These are phyloP conservation scores for Dexiosoma caninum DNA, from an alignment of 2,888 invertebrate species.

Conservation along the genomic window DNA sequence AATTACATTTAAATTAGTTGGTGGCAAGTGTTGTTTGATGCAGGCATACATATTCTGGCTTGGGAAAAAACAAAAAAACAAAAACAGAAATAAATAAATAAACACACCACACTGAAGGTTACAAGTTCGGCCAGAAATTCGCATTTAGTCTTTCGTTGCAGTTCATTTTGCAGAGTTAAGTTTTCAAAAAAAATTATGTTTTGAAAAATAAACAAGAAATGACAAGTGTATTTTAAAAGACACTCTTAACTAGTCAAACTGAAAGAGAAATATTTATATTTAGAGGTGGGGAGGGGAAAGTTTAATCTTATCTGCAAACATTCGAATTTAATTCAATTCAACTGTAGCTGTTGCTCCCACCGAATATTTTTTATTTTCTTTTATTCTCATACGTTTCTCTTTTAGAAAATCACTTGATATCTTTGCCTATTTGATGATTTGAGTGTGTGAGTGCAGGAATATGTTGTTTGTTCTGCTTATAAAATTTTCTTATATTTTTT, in stretches of 20 bases:
- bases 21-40: constrained; percentile 52
- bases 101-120: constrained; percentile 11
- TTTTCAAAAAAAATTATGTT: background rate
- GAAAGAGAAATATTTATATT: background rate
- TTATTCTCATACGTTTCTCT: background rate
- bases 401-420: constrained; percentile 47
- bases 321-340: too few relatives aligned
- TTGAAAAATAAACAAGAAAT: constrained; percentile 27
- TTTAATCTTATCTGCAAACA: too few relatives aligned
- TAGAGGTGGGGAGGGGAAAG: background rate
- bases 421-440: constrained; percentile 55
- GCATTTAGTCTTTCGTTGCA: background rate
- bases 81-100: background rate
- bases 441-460: constrained; percentile 28
- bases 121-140: background rate
- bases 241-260: constrained; percentile 1
- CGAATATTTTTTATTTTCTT: constrained; percentile 13
- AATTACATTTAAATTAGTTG: constrained; percentile 75
- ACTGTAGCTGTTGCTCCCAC: too few relatives aligned
- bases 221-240: constrained; percentile 36
- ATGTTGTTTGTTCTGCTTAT: constrained; percentile 25
- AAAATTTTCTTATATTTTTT: background rate
- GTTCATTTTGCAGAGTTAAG: background rate
- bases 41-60: background rate
- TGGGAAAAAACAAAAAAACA: background rate